Conservation (phyloP, 2,113 vertebrate species). For the Pholis gunnellus region DNA sequence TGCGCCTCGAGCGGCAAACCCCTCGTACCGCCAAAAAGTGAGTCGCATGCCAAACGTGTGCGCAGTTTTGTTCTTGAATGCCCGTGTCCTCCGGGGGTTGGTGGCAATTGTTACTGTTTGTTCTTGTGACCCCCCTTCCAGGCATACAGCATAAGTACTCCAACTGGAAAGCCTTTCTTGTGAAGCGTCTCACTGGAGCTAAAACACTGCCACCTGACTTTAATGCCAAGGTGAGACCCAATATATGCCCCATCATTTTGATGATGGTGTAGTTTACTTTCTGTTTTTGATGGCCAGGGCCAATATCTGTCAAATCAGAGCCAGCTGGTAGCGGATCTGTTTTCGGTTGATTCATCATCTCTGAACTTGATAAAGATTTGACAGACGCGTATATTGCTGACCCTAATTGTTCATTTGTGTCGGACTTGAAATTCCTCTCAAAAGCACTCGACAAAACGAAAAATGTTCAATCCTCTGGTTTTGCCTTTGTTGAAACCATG, state of each 20-base stretch:
- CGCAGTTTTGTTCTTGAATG: background rate
- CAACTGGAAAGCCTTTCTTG: conserved; percentile 99
- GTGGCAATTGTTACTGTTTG: background rate
- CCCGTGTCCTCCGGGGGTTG: background rate
- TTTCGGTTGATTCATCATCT: background rate
- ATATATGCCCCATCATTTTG: background rate
- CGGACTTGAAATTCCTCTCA: no score
- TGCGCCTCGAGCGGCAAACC: conserved; percentile 97
- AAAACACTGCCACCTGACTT: conserved; percentile 99
- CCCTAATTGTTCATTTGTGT: background rate
- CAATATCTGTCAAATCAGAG: background rate
- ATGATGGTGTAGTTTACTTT: background rate
- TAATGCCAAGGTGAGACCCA: conserved; percentile 89
- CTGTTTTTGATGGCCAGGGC: background rate
- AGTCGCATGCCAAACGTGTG: conserved; percentile 60
- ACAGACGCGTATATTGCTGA: background rate
- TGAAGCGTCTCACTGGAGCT: conserved; percentile 98
- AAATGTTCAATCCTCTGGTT: background rate
- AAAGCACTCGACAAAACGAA: background rate
- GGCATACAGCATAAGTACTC: conserved; percentile 98
- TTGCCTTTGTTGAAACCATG: background rate
- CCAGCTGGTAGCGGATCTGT: background rate
- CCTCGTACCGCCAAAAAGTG: conserved; percentile 94
- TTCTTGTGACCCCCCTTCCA: conserved; percentile 57
- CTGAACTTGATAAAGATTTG: background rate